Conservation (phyloP, 2,888 invertebrate species). For the Andrena haemorrhoa region DNA sequence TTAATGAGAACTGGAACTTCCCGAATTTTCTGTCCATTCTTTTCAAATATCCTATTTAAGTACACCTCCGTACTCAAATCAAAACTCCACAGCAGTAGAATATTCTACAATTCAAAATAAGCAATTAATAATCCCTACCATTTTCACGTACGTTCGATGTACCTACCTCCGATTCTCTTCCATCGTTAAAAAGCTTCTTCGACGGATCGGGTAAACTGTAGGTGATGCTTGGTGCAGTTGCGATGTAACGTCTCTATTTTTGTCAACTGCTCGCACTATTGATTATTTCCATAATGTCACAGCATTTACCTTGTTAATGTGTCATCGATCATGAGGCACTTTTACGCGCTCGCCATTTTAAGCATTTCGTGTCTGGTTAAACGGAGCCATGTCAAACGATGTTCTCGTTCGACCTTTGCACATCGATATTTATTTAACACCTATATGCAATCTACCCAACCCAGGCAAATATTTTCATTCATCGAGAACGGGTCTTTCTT, state of each 20-base stretch:
- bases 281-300: conserved; percentile 54
- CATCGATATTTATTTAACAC: not conserved
- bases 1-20: not conserved
- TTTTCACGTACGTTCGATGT: not conserved
- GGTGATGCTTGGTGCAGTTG: conserved; percentile 5
- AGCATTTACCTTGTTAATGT: conserved; percentile 53
- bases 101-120: not conserved
- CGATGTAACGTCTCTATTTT: conserved; percentile 41
- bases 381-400: not conserved
- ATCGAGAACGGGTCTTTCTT: not conserved
- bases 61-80: not conserved
- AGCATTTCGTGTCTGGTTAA: not conserved
- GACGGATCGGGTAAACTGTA: conserved; percentile 5
- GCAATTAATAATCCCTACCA: not conserved
- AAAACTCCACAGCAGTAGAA: not conserved
- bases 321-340: conserved; percentile 22
- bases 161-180: not conserved
- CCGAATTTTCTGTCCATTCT: not conserved
- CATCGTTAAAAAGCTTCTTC: not conserved
- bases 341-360: conserved; percentile 21
- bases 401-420: not conserved
- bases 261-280: conserved; percentile 42
- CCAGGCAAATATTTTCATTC: not conserved
- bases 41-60: too few species aligned
- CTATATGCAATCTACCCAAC: not conserved